phyloP scores from a whole-genome alignment of 1,140 invertebrate genomes.

The Pachypeltis micranthus region DNA sequence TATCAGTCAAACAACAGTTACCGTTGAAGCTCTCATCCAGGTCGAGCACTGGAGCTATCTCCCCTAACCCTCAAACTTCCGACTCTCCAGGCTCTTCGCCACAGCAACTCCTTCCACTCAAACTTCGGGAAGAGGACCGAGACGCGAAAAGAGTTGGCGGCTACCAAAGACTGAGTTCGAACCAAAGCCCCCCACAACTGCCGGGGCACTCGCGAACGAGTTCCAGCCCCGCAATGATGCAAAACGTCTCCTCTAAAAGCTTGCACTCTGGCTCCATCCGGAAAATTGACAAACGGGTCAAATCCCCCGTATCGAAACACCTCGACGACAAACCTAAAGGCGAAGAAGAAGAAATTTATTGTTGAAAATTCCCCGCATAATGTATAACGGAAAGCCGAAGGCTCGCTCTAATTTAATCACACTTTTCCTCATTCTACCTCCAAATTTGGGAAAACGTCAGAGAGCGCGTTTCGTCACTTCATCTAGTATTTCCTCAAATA shows the following conservation, averaged over 20 bases:
- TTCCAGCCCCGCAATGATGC: conserved; percentile 57
- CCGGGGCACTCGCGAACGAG: conserved; percentile 50
- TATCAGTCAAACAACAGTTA: conserved; percentile 65
- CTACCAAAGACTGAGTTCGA: conserved; percentile 34
- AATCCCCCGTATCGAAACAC: not conserved
- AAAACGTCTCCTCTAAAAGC: conserved; percentile 28
- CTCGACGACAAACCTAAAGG: not conserved
- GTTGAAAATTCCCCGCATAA: not conserved
- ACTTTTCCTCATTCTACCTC: not conserved
- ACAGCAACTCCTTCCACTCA: conserved; percentile 39
- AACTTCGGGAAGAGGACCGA: conserved; percentile 34
- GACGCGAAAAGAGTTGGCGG: conserved; percentile 29
- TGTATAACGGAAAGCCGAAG: not conserved
- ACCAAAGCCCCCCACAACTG: conserved; percentile 31
- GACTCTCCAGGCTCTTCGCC: not conserved
- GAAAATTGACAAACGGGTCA: not conserved
- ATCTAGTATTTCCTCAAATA: not conserved
- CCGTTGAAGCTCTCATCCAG: conserved; percentile 60
- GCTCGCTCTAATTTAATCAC: not conserved
- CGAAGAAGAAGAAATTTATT: not conserved
- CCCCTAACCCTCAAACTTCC: conserved; percentile 20
- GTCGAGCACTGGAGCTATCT: conserved; percentile 22
- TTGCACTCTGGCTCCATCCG: not conserved
- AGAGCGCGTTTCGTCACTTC: too few relatives aligned
- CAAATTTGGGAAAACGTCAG: not conserved